phyloP scores from a whole-genome alignment of 2,888 invertebrate genomes.

The Meiosimyza decipiens region DNA sequence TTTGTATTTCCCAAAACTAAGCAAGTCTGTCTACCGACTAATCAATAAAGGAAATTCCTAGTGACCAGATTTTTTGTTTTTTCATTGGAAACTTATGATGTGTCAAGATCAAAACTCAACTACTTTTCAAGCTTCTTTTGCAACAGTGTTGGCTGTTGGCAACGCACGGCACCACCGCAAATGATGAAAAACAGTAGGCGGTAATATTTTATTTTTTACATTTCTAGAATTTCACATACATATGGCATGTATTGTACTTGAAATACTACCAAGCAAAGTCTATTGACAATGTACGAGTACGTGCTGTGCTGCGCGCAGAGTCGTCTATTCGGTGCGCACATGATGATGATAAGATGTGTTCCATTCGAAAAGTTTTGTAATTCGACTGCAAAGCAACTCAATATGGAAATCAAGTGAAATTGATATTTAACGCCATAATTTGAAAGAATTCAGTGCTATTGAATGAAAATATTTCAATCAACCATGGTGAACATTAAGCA shows the following conservation, averaged over 20 bases:
- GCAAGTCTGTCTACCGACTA: neutral
- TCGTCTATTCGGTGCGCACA: too few species aligned
- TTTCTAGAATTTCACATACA: conserved; percentile 1
- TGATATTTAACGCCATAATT: conserved; percentile 48
- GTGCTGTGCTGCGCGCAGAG: too few species aligned
- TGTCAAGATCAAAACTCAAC: conserved; percentile 46
- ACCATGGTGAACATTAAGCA: neutral
- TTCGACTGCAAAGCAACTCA: neutral
- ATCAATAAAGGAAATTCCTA: conserved; percentile 7
- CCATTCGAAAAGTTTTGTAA: conserved; percentile 29
- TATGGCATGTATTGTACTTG: too few species aligned
- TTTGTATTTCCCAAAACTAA: conserved; percentile 13
- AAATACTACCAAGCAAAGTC: too few species aligned
- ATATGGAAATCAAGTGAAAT: conserved; percentile 49
- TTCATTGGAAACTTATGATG: conserved; percentile 44
- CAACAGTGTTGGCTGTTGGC: too few species aligned
- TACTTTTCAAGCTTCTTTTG: conserved; percentile 21
- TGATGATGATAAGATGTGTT: conserved; percentile 18
- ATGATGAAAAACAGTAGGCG: conserved; percentile 36
- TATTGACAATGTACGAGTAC: too few species aligned
- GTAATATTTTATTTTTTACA: neutral
- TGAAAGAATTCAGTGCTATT: conserved; percentile 14
- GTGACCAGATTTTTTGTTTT: conserved; percentile 31
- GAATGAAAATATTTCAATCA: conserved; percentile 15
- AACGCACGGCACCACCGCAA: neutral